phyloP scores from a whole-genome alignment of 1,140 invertebrate genomes.

The Drosophila azteca region DNA sequence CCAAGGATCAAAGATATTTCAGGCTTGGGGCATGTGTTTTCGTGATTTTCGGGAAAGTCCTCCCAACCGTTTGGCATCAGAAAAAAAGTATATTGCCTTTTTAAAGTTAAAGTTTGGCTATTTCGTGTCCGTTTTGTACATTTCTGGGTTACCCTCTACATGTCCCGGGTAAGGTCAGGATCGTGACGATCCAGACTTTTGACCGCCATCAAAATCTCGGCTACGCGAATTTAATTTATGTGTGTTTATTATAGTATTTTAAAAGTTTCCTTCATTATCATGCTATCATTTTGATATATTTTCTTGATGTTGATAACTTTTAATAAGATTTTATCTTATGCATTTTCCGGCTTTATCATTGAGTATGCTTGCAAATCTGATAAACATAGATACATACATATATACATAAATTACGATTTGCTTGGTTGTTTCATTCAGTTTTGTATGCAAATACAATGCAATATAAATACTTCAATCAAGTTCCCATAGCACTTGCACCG shows the following conservation, averaged over 20 bases:
- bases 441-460: slow-evolving; percentile 56
- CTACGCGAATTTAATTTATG: slow-evolving; percentile 5
- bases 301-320: slow-evolving; percentile 60
- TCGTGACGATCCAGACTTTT: too few relatives aligned
- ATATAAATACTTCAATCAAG: slow-evolving; percentile 29
- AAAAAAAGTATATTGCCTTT: too few relatives aligned
- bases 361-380: slow-evolving; percentile 52
- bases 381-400: slow-evolving; percentile 48
- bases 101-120: too few relatives aligned
- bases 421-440: slow-evolving; percentile 32
- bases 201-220: too few relatives aligned
- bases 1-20: too few relatives aligned
- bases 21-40: too few relatives aligned
- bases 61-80: too few relatives aligned
- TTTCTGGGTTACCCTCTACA: too few relatives aligned
- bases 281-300: slow-evolving; percentile 56
- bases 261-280: slow-evolving; percentile 52
- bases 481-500: slow-evolving; percentile 18
- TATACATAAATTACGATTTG: slow-evolving; percentile 40
- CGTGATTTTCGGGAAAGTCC: too few relatives aligned
- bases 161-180: too few relatives aligned
- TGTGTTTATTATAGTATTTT: slow-evolving; percentile 61
- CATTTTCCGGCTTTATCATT: slow-evolving; percentile 43
- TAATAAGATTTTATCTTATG: slow-evolving; percentile 61
- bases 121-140: too few relatives aligned